Evolutionary conservation across 1,140 invertebrate species (phyloP).

Genomic region (Aphelinus atriplicis): DNA sequence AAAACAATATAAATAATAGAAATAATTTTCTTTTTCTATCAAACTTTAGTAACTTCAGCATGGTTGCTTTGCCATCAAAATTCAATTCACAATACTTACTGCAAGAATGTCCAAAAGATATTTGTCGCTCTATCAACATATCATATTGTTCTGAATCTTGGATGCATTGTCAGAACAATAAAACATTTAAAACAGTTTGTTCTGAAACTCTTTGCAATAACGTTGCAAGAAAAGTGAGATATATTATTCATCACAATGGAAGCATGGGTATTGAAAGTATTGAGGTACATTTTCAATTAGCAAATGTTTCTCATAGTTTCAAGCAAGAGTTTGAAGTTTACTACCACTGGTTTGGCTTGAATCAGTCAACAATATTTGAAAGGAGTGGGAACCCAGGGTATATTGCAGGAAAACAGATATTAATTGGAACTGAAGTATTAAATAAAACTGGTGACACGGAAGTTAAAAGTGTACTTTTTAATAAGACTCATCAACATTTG

Average conservation of each 20-base stretch:
- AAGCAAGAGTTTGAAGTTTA: slow-evolving; percentile 65
- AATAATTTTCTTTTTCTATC: slow-evolving; percentile 56
- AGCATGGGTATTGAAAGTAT: slow-evolving; percentile 66
- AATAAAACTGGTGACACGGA: slow-evolving; percentile 48
- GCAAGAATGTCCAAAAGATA: slow-evolving; percentile 65
- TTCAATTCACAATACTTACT: slow-evolving; percentile 53
- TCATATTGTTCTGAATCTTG: slow-evolving; percentile 61
- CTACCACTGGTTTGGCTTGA: slow-evolving; percentile 65
- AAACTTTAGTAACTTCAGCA: slow-evolving; percentile 57
- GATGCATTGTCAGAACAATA: slow-evolving; percentile 47
- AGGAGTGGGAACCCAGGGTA: slow-evolving; percentile 79
- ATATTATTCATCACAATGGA: slow-evolving; percentile 70
- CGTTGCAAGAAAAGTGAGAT: slow-evolving; percentile 65
- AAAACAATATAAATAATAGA: slow-evolving; percentile 54
- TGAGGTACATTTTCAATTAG: slow-evolving; percentile 60
- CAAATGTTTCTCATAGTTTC: slow-evolving; percentile 60
- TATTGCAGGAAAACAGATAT: slow-evolving; percentile 70
- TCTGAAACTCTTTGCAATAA: slow-evolving; percentile 56
- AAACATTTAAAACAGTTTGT: slow-evolving; percentile 48
- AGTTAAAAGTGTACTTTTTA: slow-evolving; percentile 48
- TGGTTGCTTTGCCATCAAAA: slow-evolving; percentile 55
- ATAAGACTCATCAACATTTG: slow-evolving; percentile 58
- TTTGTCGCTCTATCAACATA: slow-evolving; percentile 62
- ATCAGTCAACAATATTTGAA: slow-evolving; percentile 53
- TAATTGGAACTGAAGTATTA: slow-evolving; percentile 62